A percentile compares a stretch with the other conserved stretches of the same genome.
Conservation (phyloP, 2,113 vertebrate species). For the Sceloporus undulatus region DNA sequence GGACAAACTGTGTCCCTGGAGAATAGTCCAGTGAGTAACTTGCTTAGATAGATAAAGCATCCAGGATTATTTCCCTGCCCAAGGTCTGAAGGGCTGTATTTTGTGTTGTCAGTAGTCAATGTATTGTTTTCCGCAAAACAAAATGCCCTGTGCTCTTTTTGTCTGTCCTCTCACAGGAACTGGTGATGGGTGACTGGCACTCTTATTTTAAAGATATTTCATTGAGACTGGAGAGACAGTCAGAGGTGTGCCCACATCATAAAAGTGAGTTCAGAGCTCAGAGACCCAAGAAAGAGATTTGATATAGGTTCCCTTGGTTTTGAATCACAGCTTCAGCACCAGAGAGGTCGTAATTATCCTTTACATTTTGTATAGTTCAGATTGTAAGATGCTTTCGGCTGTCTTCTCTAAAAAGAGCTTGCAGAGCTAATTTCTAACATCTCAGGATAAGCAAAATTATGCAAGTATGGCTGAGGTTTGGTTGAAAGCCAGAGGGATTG, state of each 20-base stretch:
- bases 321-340: not conserved
- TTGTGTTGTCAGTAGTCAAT: fast-evolving
- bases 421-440: fast-evolving
- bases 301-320: not conserved
- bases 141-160: not conserved
- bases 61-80: conserved; percentile 9
- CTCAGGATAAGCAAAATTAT: not conserved
- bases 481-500: not conserved
- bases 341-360: not conserved
- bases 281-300: not conserved
- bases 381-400: conserved; percentile 26
- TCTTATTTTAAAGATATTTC: not conserved
- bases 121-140: not conserved
- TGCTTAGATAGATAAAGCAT: not conserved
- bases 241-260: not conserved
- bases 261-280: not conserved
- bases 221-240: not conserved
- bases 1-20: not conserved
- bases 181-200: not conserved
- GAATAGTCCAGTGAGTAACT: not conserved
- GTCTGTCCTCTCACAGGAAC: not conserved
- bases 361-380: not conserved
- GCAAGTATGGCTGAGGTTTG: not conserved
- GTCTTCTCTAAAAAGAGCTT: not conserved
- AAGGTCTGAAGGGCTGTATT: fast-evolving